Base-by-base conservation (phyloP, 1,140 invertebrate species). In the Drosophila nigrodunni region DNA sequence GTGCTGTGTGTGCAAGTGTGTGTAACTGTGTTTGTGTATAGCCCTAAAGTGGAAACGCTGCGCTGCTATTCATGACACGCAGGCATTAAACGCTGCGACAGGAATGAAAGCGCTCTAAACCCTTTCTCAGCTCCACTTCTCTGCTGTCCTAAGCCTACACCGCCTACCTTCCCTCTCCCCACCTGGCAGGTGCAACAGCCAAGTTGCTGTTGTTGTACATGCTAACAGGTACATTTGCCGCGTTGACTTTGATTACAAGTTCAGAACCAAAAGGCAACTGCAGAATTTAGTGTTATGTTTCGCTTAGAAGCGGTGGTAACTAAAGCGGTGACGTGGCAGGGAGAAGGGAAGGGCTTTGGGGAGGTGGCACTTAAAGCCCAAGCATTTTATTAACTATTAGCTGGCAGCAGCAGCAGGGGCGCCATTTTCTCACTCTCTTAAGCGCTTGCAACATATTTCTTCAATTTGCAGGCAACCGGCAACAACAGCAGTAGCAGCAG, bases 331-430 rank as follows among this genome's bases (percentile, higher is more conserved):
- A 15, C 2, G 8, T 7, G 4, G 39, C 37, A 10, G 30, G 6
- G 2, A 30, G 25, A 2, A 30, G 25, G 3, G 18, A 21, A 21
- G 18, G 1, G 18, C 25, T 30, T 4, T 9, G 15, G 10, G 10
- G 13, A 34, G 25, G 9, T 2, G 7, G 25, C 37, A 80, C 79
- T 82, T 87, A 82, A 86, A 77, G 67, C 49, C 74, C 65, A 70
- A 73, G 80, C 77, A 80, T 83, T 88, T 88, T 89, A 89, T 88
- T 83, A 88, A 88, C 83, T 89, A 89, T 83, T 88, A 88, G 77
- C 64, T 64, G 46, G 39, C 52, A 62, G 49, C 58, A 30, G 25
- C 25, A 58, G 67, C 47, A 49, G 61, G 46, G 52, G 73, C 62
- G 77, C 73, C 73, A 78, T 78, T 78, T 75, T 71, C 60, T 74